Conservation (phyloP, 2,888 invertebrate species). For the Melanophora roralis region DNA sequence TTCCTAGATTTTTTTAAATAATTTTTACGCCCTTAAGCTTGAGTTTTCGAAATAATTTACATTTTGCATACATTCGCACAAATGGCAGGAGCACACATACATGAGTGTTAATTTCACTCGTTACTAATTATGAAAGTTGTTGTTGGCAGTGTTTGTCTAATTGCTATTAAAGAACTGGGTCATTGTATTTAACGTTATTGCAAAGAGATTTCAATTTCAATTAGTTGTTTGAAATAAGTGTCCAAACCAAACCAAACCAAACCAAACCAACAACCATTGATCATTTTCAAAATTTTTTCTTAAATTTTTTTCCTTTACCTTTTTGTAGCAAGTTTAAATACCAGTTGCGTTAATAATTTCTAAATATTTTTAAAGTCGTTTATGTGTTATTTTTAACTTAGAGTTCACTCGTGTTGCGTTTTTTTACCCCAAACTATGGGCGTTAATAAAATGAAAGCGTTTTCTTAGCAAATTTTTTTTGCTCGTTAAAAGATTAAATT, state of each 20-base stretch:
- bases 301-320: not conserved
- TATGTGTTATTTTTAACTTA: conserved; percentile 17
- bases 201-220: conserved; percentile 27
- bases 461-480: conserved; percentile 17
- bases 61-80: not conserved
- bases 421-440: not conserved
- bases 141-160: conserved; percentile 25
- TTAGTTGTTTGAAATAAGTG: conserved; percentile 25
- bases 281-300: conserved; percentile 26
- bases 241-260: too few relatives aligned
- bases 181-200: conserved; percentile 45
- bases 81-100: not conserved
- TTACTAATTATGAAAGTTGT: conserved; percentile 65
- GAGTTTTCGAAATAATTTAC: conserved; percentile 60
- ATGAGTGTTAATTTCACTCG: conserved; percentile 6
- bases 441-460: conserved; percentile 54
- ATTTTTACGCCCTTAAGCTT: too few relatives aligned
- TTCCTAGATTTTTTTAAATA: conserved; percentile 4
- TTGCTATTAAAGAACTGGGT: conserved; percentile 53
- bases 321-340: conserved; percentile 28
- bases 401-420: conserved; percentile 36
- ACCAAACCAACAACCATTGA: conserved; percentile 30
- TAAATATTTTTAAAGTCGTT: conserved; percentile 12
- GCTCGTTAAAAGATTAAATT: conserved; percentile 36
- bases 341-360: conserved; percentile 41